Percentiles rank a stretch among this genome's conserved stretches.
Evolutionary conservation across 92 coral and sea anemone genomes (phyloP).

Genomic region (Porites cylindrica): DNA sequence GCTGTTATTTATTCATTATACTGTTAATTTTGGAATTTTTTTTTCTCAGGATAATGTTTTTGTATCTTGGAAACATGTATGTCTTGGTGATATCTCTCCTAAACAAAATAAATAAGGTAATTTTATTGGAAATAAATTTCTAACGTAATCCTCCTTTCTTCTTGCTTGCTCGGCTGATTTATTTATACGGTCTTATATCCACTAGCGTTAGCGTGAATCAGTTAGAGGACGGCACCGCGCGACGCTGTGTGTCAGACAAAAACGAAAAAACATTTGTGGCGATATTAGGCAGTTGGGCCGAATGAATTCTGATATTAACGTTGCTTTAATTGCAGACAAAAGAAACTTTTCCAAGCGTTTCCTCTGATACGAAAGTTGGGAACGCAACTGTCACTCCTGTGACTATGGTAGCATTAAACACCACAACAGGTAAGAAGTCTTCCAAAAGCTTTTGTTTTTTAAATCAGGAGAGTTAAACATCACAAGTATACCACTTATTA

Average conservation of each 20-base stretch:
- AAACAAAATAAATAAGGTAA: slow-evolving; percentile 75
- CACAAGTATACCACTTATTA: too few species aligned
- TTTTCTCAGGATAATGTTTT: slow-evolving; percentile 70
- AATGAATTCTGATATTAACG: background rate
- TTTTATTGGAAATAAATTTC: background rate
- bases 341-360: background rate
- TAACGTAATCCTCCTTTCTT: too few species aligned
- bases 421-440: slow-evolving; percentile 28
- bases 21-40: background rate
- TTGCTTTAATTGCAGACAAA: slow-evolving; percentile 24
- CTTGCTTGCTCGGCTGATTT: too few species aligned
- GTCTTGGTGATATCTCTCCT: slow-evolving; percentile 73
- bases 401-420: background rate
- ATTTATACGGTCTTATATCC: too few species aligned
- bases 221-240: too few species aligned
- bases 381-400: slow-evolving; percentile 18
- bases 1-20: background rate
- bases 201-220: too few species aligned
- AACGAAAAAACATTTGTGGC: too few species aligned
- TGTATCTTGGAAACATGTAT: slow-evolving; percentile 78
- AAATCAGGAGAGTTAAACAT: too few species aligned
- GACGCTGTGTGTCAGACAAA: too few species aligned
- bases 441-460: too few species aligned
- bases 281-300: background rate
- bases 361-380: background rate